Evolutionary conservation across 2,888 invertebrate genomes (phyloP), one percentile per base, ranked within the genome.

Genomic region (Thyatira batis): DNA sequence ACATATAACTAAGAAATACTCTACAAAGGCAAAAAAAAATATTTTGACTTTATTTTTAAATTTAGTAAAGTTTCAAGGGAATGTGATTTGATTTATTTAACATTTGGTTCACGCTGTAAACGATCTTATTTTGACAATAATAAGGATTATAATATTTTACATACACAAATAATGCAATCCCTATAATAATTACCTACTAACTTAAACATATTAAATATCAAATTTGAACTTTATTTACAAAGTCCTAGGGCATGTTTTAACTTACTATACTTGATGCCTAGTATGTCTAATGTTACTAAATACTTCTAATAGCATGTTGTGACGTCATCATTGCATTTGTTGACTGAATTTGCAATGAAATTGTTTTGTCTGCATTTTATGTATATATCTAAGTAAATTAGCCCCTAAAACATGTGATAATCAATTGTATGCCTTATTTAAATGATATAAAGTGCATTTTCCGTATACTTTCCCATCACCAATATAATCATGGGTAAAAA

Each of bases 231-330:
- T 5, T 39, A 39, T 17, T 5, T 8, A 17, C 39, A 5, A 39
- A 23, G 23, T 44, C 6, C 13, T 23, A 51, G 44, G 20, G 39
- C 39, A 51, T 21, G 45, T 33, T 49, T 39, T 39, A 39, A 39
- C 39, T 2, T 39, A n/a, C 17, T 50, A n/a, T 28, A 30, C 28
- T 20, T 49, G 20, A 49, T 30, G 17, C 33, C 30, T 20, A 8
- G 33, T 30, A 49, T 49, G 28, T 49, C 49, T 46, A 9, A 39
- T 39, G n/a, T n/a, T 39, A 39, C 17, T 39, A 39, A 39, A 17
- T 13, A 33, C n/a, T 39, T 39, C 39, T 39, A 39, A 50, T 44
- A 50, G 50, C 50, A 50, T 50, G 50, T 27, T 49, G 17, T 28
- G 27, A 21, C 23, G 45, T 45, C 21, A n/a, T 11, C 45, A 9